Conservation (phyloP, 53 echinoderm and acorn worm genomes). For the Pentamera pediparva region DNA sequence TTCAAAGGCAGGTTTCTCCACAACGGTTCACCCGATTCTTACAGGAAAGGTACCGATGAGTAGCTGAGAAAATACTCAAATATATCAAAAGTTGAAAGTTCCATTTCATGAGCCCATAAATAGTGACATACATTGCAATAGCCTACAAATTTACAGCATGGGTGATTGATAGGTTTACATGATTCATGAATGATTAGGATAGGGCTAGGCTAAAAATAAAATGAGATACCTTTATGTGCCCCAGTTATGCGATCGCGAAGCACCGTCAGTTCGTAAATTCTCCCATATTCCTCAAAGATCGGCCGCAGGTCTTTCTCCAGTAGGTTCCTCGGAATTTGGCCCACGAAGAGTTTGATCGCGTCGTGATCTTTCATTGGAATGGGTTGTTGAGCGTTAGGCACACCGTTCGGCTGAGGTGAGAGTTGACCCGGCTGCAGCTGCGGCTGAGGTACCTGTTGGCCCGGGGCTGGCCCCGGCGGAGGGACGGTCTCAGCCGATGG, state of each 20-base stretch:
- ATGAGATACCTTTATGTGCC: slow-evolving; percentile 84
- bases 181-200: background rate
- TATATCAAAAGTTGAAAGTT: too few species aligned
- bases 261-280: slow-evolving; percentile 97
- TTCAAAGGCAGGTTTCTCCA: too few species aligned
- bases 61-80: too few species aligned
- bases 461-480: slow-evolving; percentile 52
- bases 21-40: too few species aligned
- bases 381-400: slow-evolving; percentile 73
- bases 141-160: too few species aligned
- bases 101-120: too few species aligned
- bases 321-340: slow-evolving; percentile 94
- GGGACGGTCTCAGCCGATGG: slow-evolving; percentile 53
- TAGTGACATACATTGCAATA: too few species aligned
- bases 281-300: slow-evolving; percentile 87
- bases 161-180: background rate
- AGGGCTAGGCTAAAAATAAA: background rate
- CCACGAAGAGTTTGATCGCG: slow-evolving; percentile 98
- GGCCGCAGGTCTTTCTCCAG: slow-evolving; percentile 96
- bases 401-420: slow-evolving; percentile 62
- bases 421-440: slow-evolving; percentile 50
- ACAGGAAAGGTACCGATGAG: too few species aligned
- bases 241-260: slow-evolving; percentile 93
- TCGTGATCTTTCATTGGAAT: slow-evolving; percentile 99
- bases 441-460: slow-evolving; percentile 44